A percentile compares a stretch with the other conserved stretches of the same genome.
phyloP scores from a whole-genome alignment of 2,113 vertebrate genomes.

The Esox niger region DNA sequence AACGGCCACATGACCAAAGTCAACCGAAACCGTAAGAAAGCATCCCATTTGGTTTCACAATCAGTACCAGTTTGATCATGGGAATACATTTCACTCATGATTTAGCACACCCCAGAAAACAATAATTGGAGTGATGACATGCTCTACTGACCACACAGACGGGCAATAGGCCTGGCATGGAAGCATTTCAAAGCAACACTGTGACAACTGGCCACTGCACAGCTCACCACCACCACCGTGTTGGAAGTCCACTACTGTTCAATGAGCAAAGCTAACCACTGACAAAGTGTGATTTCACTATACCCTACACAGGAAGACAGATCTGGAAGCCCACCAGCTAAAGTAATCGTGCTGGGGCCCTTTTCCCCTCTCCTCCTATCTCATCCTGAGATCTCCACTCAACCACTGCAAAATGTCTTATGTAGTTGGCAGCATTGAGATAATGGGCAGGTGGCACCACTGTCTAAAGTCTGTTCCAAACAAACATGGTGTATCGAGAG shows the following conservation, averaged over 20 bases:
- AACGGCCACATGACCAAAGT: conserved; percentile 14
- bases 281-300: conserved; percentile 61
- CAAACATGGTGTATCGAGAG: conserved; percentile 35
- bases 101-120: conserved; percentile 4
- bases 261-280: conserved; percentile 49
- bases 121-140: conserved; percentile 9
- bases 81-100: conserved; percentile 9
- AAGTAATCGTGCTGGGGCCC: conserved; percentile 36
- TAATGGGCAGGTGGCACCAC: conserved; percentile 51
- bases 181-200: conserved; percentile 28
- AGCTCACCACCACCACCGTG: conserved; percentile 26
- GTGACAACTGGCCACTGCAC: conserved; percentile 20
- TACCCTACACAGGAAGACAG: conserved; percentile 43
- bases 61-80: conserved; percentile 7
- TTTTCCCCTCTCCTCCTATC: conserved; percentile 16
- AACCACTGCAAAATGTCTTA: conserved; percentile 9
- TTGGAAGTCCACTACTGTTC: conserved; percentile 44
- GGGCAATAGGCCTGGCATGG: not conserved
- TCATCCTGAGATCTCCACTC: conserved; percentile 32
- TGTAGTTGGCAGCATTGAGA: conserved; percentile 25
- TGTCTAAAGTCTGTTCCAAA: conserved; percentile 34
- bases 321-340: conserved; percentile 43
- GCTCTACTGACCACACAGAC: conserved; percentile 28
- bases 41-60: not conserved
- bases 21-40: not conserved